Evolutionary conservation across 2,797 vertebrate species (phyloP), one percentile per base, ranked within the genome.

Genomic region (Enteromius anoplus): DNA sequence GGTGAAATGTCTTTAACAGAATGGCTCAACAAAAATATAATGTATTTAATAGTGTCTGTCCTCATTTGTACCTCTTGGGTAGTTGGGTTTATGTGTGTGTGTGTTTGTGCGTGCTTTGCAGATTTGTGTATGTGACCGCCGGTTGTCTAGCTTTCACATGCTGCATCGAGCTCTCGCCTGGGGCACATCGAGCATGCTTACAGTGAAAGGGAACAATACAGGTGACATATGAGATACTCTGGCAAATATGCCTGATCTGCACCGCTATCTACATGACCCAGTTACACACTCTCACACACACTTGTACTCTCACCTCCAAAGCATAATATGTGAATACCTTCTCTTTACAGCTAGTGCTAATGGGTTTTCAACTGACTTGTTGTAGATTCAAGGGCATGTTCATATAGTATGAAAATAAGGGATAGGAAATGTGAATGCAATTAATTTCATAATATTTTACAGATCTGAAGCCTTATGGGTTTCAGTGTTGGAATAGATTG

Each of bases 161-260:
- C 79, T 64, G 62, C 21, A 9, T 75, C 72, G 75, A 81, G 70
- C 34, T 78, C 76, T 81, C 4, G 68, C 60, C 42, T 29, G 26
- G 53, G 65, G 75, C 66, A 42, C 55, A 87, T 86, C 82, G 85
- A 89, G 82, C 84, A 89, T 87, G 83, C 84, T 89, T 83, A 72
- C 81, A 78, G 88, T 90, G 85, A 87, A 90, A 88, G 81, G 37
- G 79, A 91, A 90, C 87, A 89, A 89, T 87, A 70, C 79, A 81
- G 85, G 69, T 86, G 86, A 88, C 85, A 89, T 89, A 45, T 66
- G 84, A 92, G 89, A 84, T 83, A 86, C 81, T 78, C 85, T 89
- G 89, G 88, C 87, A 91, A 91, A 79, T 82, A 84, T 78, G 78
- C 45, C 79, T 62, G n/a, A 86, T 58, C 62, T 72, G 42, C 73